A percentile compares a stretch with the other conserved stretches of the same genome.
Evolutionary conservation across 2,888 invertebrate genomes (phyloP).

Genomic region (Leptopilina myrica): DNA sequence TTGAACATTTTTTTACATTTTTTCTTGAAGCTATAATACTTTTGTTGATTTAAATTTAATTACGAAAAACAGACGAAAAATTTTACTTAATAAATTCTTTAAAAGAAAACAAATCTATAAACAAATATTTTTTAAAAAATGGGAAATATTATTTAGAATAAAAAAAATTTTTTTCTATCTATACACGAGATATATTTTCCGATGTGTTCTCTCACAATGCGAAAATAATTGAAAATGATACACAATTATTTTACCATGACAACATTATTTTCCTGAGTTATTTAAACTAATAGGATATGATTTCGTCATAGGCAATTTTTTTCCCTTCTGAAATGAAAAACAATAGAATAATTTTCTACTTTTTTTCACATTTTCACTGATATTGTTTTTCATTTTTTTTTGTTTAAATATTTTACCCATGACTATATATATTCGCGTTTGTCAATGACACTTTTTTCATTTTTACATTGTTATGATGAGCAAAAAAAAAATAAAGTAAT

Average conservation of each 20-base stretch:
- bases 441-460: background rate
- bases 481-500: background rate
- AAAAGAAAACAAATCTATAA: too few species aligned
- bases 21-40: too few species aligned
- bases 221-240: slow-evolving; percentile 17
- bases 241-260: background rate
- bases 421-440: background rate
- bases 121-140: too few species aligned
- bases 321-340: background rate
- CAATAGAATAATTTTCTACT: background rate
- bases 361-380: background rate
- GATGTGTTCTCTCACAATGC: background rate
- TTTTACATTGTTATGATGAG: background rate
- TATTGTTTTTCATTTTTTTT: background rate
- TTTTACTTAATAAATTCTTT: too few species aligned
- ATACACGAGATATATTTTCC: too few species aligned
- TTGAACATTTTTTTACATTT: too few species aligned
- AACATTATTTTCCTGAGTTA: background rate
- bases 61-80: too few species aligned
- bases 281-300: slow-evolving; percentile 25
- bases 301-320: slow-evolving; percentile 26
- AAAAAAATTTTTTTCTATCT: too few species aligned
- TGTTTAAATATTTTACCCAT: slow-evolving; percentile 7
- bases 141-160: too few species aligned
- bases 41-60: too few species aligned